Conservation (phyloP, 2,113 vertebrate genomes). For the Crotalus helleri region DNA sequence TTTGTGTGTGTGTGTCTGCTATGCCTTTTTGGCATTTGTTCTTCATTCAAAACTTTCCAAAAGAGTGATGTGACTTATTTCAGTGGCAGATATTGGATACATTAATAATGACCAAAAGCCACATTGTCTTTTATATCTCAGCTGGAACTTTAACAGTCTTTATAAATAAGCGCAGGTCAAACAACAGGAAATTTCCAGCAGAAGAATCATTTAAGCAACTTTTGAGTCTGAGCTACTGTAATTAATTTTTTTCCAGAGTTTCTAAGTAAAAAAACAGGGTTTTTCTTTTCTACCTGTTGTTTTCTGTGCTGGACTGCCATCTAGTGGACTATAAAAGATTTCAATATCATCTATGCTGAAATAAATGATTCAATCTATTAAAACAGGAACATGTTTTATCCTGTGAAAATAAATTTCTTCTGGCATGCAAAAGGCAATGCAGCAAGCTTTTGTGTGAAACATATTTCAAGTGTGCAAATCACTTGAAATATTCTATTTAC, state of each 20-base stretch:
- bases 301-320: not conserved
- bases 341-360: not conserved
- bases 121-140: not conserved
- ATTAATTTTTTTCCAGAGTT: not conserved
- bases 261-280: not conserved
- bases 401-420: not conserved
- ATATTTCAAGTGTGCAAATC: not conserved
- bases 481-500: not conserved
- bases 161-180: not conserved
- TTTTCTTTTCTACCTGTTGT: not conserved
- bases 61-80: not conserved
- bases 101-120: not conserved
- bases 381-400: not conserved
- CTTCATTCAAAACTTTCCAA: not conserved
- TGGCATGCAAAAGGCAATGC: not conserved
- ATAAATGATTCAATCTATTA: not conserved
- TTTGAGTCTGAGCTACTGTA: not conserved
- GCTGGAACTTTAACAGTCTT: not conserved
- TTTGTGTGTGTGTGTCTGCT: rapidly evolving
- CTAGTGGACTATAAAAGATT: not conserved
- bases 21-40: not conserved
- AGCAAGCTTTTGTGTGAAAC: not conserved
- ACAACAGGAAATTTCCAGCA: not conserved
- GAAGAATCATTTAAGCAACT: not conserved
- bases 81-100: not conserved